Evolutionary conservation across 2,888 invertebrate species (phyloP).

Genomic region (Agrenia bidenticulata): DNA sequence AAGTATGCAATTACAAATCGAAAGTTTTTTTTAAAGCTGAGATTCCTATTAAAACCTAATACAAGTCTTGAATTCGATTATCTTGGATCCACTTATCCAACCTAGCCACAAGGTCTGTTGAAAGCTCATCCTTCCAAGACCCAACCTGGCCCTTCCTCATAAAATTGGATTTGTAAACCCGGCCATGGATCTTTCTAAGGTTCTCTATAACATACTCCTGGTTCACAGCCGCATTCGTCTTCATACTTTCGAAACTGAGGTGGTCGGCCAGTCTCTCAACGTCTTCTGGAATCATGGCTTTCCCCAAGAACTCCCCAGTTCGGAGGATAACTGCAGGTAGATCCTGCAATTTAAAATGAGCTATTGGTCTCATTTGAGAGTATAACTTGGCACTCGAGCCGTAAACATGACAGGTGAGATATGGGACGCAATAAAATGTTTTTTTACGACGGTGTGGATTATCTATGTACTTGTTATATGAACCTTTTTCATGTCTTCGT

Average conservation of each 20-base stretch:
- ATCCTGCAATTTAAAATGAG: conserved; percentile 60
- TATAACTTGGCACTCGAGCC: not conserved
- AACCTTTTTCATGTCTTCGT: conserved; percentile 75
- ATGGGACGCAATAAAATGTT: too few species aligned
- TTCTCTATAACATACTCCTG: conserved; percentile 60
- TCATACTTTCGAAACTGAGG: conserved; percentile 78
- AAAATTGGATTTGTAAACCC: conserved; percentile 56
- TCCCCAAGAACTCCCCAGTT: conserved; percentile 72
- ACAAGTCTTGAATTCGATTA: conserved; percentile 55
- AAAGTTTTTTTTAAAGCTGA: too few species aligned
- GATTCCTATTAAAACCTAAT: too few species aligned
- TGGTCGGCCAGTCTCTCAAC: conserved; percentile 70
- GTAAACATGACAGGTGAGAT: not conserved
- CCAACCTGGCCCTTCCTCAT: conserved; percentile 77
- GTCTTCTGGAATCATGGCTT: conserved; percentile 67
- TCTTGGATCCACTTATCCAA: conserved; percentile 72
- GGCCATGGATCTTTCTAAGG: conserved; percentile 55
- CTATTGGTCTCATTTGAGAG: not conserved
- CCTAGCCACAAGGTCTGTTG: conserved; percentile 67
- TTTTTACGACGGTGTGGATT: too few species aligned
- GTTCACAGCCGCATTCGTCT: conserved; percentile 75
- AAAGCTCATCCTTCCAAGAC: conserved; percentile 79
- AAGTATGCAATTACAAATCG: too few species aligned
- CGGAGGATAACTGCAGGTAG: conserved; percentile 66
- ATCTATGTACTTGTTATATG: conserved; percentile 13